phyloP scores from a whole-genome alignment of 2,888 invertebrate genomes.

The Ferrisia virgata region DNA sequence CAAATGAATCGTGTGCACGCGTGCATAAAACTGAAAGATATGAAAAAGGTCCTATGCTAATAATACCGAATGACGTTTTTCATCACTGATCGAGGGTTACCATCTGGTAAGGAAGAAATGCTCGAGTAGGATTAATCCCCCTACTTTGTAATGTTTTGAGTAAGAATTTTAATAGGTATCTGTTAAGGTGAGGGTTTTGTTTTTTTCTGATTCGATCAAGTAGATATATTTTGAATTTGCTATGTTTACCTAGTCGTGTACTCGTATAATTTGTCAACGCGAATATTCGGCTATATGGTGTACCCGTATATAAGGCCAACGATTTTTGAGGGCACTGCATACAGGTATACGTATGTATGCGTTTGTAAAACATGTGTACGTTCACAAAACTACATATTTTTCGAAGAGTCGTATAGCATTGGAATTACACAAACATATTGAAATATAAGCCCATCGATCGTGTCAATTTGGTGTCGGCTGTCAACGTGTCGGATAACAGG shows the following conservation, averaged over 20 bases:
- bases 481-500: neutral
- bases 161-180: neutral
- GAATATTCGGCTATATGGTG: no score
- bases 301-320: no score
- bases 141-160: neutral
- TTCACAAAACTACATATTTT: neutral
- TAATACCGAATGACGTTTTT: slow-evolving; percentile 15
- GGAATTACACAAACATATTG: no score
- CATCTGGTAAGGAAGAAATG: neutral
- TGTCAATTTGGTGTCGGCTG: neutral
- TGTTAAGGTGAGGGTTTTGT: no score
- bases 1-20: slow-evolving; percentile 29
- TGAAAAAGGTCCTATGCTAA: slow-evolving; percentile 12
- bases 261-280: no score
- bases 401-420: neutral
- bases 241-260: no score
- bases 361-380: neutral
- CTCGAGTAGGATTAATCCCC: neutral
- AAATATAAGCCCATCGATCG: neutral
- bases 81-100: neutral
- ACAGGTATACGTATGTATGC: no score
- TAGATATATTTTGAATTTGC: no score
- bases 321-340: no score
- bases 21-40: slow-evolving; percentile 34
- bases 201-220: no score